phyloP scores from a whole-genome alignment of 2,113 vertebrate species.

The Gobius niger region DNA sequence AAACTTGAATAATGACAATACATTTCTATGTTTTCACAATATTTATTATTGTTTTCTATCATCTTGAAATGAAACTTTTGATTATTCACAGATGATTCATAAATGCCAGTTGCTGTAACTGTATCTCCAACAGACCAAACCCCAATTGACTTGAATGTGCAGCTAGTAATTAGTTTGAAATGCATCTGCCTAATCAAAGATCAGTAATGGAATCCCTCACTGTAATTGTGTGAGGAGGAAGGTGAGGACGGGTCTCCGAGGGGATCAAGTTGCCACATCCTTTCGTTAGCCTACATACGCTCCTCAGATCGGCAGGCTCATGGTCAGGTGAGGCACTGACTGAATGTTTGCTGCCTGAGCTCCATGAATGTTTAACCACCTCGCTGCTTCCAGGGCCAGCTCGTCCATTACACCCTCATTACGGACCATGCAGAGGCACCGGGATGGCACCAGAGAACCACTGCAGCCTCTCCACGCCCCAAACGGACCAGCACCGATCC shows the following conservation, averaged over 20 bases:
- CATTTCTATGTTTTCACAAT: background rate
- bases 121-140: background rate
- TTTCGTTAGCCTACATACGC: conserved; percentile 66
- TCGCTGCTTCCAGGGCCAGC: conserved; percentile 51
- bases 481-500: conserved; percentile 9
- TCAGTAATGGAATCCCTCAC: conserved; percentile 76
- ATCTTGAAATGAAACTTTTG: background rate
- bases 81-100: background rate
- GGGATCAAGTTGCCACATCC: conserved; percentile 67
- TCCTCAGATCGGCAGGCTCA: conserved; percentile 46
- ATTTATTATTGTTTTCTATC: background rate
- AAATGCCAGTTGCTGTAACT: conserved; percentile 5
- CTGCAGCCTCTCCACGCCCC: conserved; percentile 7
- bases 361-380: conserved; percentile 75
- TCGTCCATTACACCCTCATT: conserved; percentile 54
- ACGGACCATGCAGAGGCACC: conserved; percentile 34
- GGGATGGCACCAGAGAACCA: conserved; percentile 33
- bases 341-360: conserved; percentile 59
- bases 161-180: conserved; percentile 74
- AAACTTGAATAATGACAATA: background rate
- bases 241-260: conserved; percentile 52
- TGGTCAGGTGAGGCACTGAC: conserved; percentile 58
- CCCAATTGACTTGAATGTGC: conserved; percentile 25
- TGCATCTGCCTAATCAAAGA: conserved; percentile 78
- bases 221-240: conserved; percentile 68